Conservation (phyloP, 2,797 vertebrate genomes). For the Amblyraja radiata region DNA sequence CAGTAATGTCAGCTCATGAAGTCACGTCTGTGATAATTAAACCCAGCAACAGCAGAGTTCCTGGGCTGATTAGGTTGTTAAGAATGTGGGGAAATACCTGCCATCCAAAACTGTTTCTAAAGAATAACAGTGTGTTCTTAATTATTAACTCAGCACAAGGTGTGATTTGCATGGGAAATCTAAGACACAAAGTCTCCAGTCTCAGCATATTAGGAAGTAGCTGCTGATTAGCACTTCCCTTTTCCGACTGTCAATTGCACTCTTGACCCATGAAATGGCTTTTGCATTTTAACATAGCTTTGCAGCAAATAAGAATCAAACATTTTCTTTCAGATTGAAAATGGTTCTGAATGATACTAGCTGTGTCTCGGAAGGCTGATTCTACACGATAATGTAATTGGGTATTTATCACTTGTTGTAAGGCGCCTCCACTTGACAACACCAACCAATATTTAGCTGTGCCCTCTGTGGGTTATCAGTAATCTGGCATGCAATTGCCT, state of each 20-base stretch:
- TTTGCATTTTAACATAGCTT: neutral
- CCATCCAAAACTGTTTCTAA: neutral
- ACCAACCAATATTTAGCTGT: neutral
- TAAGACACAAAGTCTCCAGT: slow-evolving; percentile 14
- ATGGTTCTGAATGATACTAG: slow-evolving; percentile 4
- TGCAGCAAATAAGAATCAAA: slow-evolving; percentile 16
- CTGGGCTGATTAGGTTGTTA: slow-evolving; percentile 16
- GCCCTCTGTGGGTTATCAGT: neutral
- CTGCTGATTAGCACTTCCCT: slow-evolving; percentile 10
- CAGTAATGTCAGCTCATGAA: neutral
- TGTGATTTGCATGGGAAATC: slow-evolving; percentile 23
- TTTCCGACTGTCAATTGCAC: neutral
- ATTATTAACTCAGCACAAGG: slow-evolving; percentile 17
- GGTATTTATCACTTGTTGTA: neutral
- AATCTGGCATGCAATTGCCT: neutral
- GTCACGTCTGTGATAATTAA: slow-evolving; percentile 30
- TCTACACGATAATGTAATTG: neutral
- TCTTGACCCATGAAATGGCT: neutral
- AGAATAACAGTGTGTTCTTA: slow-evolving; percentile 34
- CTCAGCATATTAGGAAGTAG: slow-evolving; percentile 13
- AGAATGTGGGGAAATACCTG: neutral
- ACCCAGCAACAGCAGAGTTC: slow-evolving; percentile 10
- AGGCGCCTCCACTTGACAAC: neutral
- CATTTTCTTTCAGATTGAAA: slow-evolving; percentile 17
- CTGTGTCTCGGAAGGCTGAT: neutral